These are phyloP conservation scores for Liodrosophila aerea DNA, from an alignment of 2,888 invertebrate species.

Conservation along the genomic window DNA sequence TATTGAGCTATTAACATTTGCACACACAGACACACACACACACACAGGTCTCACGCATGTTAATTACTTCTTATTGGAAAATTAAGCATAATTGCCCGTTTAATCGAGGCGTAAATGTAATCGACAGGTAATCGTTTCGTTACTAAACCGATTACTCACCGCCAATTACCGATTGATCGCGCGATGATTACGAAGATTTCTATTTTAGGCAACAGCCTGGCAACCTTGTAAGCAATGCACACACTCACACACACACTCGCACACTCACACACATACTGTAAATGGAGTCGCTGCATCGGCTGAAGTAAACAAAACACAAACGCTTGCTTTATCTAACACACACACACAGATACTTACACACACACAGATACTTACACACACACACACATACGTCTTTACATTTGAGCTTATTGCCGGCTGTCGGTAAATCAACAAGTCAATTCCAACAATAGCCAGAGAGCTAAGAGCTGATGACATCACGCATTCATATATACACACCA, in stretches of 20 bases:
- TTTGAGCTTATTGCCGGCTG: conserved; percentile 28
- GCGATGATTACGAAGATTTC: conserved; percentile 19
- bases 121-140: conserved; percentile 18
- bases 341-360: background rate
- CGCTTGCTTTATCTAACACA: conserved; percentile 30
- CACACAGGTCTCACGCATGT: conserved; percentile 12
- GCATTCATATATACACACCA: conserved; percentile 7
- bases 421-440: conserved; percentile 52
- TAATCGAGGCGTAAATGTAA: conserved; percentile 37
- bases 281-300: conserved; percentile 37
- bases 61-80: conserved; percentile 38
- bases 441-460: conserved; percentile 18
- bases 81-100: conserved; percentile 23
- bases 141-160: conserved; percentile 16
- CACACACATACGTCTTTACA: background rate
- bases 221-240: conserved; percentile 30
- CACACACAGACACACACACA: conserved; percentile 4
- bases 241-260: background rate
- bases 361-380: conserved; percentile 3
- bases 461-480: conserved; percentile 47
- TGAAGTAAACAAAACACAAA: conserved; percentile 16
- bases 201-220: conserved; percentile 40
- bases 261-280: conserved; percentile 4
- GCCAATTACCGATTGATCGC: conserved; percentile 10
- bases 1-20: conserved; percentile 32